Conservation (phyloP, 2,113 vertebrate species). For the Capricornis sumatraensis region DNA sequence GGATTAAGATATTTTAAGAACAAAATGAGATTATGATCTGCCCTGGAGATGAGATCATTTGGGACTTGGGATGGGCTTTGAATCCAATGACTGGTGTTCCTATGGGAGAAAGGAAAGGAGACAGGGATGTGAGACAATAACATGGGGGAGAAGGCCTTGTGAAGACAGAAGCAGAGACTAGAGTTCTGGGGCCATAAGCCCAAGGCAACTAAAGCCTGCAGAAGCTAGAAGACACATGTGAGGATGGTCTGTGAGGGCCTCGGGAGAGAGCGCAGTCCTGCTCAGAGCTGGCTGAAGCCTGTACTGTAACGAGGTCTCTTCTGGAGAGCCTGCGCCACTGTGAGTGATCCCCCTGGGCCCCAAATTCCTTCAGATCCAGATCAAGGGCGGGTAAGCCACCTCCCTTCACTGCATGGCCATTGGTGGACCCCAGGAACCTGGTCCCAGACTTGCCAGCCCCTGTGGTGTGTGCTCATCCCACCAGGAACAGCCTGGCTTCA, state of each 20-base stretch:
- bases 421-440: neutral
- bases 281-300: neutral
- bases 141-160: too few relatives aligned
- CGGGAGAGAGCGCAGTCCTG: rapidly evolving
- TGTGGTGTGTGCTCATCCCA: neutral
- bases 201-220: neutral
- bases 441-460: neutral
- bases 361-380: neutral
- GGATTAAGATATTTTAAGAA: neutral
- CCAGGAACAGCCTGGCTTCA: neutral
- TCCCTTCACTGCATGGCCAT: neutral
- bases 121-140: neutral
- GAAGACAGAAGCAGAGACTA: neutral
- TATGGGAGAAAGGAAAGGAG: neutral
- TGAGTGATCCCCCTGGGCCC: neutral
- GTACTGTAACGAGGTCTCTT: neutral
- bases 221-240: neutral
- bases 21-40: neutral
- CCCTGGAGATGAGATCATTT: neutral
- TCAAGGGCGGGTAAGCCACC: neutral
- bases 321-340: neutral
- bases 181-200: neutral
- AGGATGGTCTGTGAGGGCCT: neutral
- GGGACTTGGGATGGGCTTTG: neutral
- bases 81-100: neutral